Evolutionary conservation across 2,888 invertebrate species (phyloP), one percentile per base, ranked within the genome.

Genomic region (Steinernema carpocapsae): DNA sequence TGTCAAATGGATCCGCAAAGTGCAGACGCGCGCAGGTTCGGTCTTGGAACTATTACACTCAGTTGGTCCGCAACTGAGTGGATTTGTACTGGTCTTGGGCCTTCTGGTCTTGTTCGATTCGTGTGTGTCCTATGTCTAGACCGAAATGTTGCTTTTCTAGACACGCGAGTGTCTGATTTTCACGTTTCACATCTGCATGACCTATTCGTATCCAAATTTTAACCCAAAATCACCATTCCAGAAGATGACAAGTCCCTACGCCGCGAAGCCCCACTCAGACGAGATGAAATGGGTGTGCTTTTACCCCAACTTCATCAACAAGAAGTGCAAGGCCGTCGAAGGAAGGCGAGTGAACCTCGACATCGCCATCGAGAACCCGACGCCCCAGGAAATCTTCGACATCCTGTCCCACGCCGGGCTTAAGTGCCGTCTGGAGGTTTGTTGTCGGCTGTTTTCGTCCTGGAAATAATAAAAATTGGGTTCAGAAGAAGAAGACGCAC

Each of bases 281-380:
- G 56, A 56, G 22, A 26, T 6, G 24, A 56, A 56, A 26, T 99
- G 97, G 97, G 91, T 97, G 75, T 95, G 95, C 88, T 92, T 99
- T 77, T 99, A 99, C 88, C 99, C 99, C 74, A 93, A 94, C 0
- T 99, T 97, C 85, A 90, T 99, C 71, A 97, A 99, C 88, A 94
- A 92, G 84, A 95, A 94, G 87, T 95, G 94, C 88, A 93, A 94
- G 0, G 88, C 93, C 19, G 93, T 93, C 0, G 93, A 95, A 88
- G 99, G 99, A 4, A 91, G 99, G 43, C 91, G 92, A 82, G 90
- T 99, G 42, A 10, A 29, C 42, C 37, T 22, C 19, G 19, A 37
- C 29, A 82, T 91, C 90, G 94, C 94, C 88, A 93, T 97, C 0
- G 95, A 97, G 83, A 95, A 96, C 89, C 99, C 99, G 17, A 94